Conservation (phyloP, 2,888 invertebrate species). For the Drosophila nr. fundita region DNA sequence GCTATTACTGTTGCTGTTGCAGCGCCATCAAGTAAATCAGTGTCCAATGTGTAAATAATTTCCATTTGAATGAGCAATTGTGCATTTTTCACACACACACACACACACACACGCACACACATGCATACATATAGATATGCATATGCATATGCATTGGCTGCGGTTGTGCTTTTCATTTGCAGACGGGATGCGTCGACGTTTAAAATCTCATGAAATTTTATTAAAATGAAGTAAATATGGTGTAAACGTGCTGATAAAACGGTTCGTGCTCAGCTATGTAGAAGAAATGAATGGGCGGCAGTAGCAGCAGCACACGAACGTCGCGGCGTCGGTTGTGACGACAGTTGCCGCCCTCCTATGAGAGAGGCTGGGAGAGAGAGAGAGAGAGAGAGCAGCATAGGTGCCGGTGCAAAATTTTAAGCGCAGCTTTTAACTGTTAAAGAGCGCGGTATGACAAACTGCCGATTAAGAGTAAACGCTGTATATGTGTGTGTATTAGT, state of each 20-base stretch:
- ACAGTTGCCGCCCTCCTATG: conserved; percentile 1
- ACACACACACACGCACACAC: conserved; percentile 17
- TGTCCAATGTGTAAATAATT: conserved; percentile 84
- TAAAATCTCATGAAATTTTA: conserved; percentile 83
- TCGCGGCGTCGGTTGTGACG: conserved; percentile 3
- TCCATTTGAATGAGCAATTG: conserved; percentile 84
- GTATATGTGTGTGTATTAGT: conserved; percentile 3
- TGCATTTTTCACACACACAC: conserved; percentile 74
- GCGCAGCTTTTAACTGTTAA: conserved; percentile 30
- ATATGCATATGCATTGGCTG: conserved; percentile 9
- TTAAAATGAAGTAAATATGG: conserved; percentile 84
- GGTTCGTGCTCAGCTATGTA: conserved; percentile 76
- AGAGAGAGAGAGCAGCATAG: conserved; percentile 8
- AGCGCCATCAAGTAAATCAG: conserved; percentile 77
- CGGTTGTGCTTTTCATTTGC: conserved; percentile 72
- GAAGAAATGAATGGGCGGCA: conserved; percentile 63
- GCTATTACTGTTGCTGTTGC: conserved; percentile 19
- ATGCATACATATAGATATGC: conserved; percentile 4
- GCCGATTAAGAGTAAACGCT: conserved; percentile 29
- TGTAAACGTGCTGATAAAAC: conserved; percentile 84
- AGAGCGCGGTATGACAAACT: conserved; percentile 11
- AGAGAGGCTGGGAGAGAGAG: conserved; percentile 1
- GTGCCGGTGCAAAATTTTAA: conserved; percentile 35
- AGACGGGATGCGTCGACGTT: conserved; percentile 69
- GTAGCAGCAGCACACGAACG: conserved; percentile 2